phyloP scores from a whole-genome alignment of 2,888 invertebrate species.

The Chorisops tibialis region DNA sequence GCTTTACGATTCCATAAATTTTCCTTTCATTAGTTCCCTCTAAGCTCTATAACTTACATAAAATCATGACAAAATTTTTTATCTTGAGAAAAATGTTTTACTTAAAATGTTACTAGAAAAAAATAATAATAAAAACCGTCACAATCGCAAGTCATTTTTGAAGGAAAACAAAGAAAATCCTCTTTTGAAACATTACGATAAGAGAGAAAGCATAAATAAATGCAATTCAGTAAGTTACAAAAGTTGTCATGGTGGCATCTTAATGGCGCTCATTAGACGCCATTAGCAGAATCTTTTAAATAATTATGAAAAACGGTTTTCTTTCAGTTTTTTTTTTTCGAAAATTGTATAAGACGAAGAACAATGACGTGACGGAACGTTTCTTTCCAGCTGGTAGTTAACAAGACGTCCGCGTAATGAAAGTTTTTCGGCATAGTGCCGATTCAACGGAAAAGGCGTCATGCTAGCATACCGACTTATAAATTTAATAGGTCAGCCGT shows the following conservation, averaged over 20 bases:
- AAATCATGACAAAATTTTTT: too few relatives aligned
- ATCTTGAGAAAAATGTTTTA: too few relatives aligned
- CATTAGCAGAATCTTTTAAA: slow-evolving; percentile 11
- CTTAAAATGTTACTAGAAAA: too few relatives aligned
- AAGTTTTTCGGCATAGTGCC: background rate
- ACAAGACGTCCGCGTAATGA: background rate
- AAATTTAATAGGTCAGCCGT: too few relatives aligned
- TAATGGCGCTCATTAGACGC: slow-evolving; percentile 5
- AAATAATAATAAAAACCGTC: too few relatives aligned
- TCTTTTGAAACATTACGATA: background rate
- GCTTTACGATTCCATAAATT: too few relatives aligned
- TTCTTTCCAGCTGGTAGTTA: too few relatives aligned
- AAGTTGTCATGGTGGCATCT: background rate
- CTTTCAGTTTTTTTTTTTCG: background rate
- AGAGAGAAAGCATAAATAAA: background rate
- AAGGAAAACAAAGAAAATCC: background rate
- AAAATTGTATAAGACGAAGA: background rate
- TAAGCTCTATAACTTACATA: too few relatives aligned
- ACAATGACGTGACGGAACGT: background rate
- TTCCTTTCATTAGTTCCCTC: too few relatives aligned
- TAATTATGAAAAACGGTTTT: slow-evolving; percentile 5
- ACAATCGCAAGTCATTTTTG: background rate
- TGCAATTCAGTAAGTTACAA: slow-evolving; percentile 11
- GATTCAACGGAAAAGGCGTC: too few relatives aligned
- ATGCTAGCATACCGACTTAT: too few relatives aligned